phyloP scores from a whole-genome alignment of 2,797 vertebrate genomes.

The Pantherophis vulpinus region DNA sequence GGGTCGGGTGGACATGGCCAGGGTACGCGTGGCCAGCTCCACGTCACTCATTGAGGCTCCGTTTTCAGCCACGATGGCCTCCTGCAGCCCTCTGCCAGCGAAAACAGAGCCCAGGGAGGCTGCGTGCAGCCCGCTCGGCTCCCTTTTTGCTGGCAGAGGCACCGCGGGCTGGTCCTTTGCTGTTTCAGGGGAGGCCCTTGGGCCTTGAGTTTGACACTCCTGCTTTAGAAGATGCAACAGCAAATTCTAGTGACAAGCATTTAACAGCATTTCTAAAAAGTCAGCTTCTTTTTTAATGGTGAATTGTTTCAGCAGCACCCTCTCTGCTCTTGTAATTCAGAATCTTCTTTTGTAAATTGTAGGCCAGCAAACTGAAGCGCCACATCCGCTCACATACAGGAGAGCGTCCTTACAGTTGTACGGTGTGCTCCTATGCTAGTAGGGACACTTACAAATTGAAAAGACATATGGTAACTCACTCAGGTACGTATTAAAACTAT shows the following conservation, averaged over 20 bases:
- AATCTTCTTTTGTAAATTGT: neutral
- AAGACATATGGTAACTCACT: slow-evolving; percentile 68
- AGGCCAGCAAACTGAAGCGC: slow-evolving; percentile 71
- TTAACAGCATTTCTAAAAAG: neutral
- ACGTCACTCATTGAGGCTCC: too few species aligned
- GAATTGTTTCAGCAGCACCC: fast-evolving
- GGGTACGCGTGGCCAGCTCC: too few species aligned
- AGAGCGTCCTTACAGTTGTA: slow-evolving; percentile 65
- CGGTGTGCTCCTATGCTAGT: slow-evolving; percentile 66
- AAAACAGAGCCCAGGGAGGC: too few species aligned
- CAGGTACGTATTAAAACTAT: slow-evolving; percentile 53
- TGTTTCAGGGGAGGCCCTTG: fast-evolving
- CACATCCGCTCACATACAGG: slow-evolving; percentile 66
- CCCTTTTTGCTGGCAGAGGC: too few species aligned
- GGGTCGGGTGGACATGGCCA: too few species aligned
- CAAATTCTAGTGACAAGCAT: fast-evolving
- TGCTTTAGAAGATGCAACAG: too few species aligned
- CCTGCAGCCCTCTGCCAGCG: too few species aligned
- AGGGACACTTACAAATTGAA: slow-evolving; percentile 69
- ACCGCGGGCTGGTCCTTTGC: fast-evolving
- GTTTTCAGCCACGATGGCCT: too few species aligned
- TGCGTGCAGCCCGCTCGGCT: too few species aligned
- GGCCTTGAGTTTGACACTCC: too few species aligned
- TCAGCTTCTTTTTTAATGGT: neutral
- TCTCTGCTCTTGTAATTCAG: neutral